A percentile compares a stretch with the other conserved stretches of the same genome.
phyloP scores from a whole-genome alignment of 1,140 invertebrate species.

The Mercenaria mercenaria region DNA sequence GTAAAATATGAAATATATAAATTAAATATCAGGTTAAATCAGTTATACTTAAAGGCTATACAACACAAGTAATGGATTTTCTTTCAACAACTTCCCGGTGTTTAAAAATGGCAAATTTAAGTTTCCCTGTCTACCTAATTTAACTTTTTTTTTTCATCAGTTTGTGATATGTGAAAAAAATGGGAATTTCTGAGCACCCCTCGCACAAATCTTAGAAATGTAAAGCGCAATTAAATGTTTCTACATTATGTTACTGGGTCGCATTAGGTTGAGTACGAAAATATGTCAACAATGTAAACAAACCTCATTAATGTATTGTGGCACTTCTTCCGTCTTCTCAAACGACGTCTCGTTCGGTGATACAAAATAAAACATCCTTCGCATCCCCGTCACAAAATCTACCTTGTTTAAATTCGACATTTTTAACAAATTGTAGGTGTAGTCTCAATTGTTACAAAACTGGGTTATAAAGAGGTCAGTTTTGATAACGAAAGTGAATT shows the following conservation, averaged over 20 bases:
- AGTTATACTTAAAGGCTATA: neutral
- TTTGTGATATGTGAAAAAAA: too few species aligned
- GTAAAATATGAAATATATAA: constrained; percentile 69
- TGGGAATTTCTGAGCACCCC: too few species aligned
- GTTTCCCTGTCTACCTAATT: too few species aligned
- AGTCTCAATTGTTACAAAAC: neutral
- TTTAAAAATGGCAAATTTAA: too few species aligned
- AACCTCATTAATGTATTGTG: constrained; percentile 91
- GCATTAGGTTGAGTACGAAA: neutral
- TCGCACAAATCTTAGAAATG: too few species aligned
- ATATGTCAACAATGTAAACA: constrained; percentile 56
- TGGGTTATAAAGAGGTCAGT: neutral
- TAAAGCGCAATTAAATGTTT: too few species aligned
- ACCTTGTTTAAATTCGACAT: constrained; percentile 56
- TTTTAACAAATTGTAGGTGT: neutral
- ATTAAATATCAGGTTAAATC: neutral
- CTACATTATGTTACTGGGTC: too few species aligned
- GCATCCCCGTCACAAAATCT: constrained; percentile 47
- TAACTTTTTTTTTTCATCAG: too few species aligned
- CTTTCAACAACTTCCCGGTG: neutral
- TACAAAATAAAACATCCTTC: constrained; percentile 89
- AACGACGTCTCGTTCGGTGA: constrained; percentile 89
- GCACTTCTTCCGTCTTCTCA: constrained; percentile 89
- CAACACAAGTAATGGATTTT: neutral
- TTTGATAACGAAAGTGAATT: constrained; percentile 2